These are phyloP conservation scores for Symphodus melops DNA, from an alignment of 2,113 vertebrate species.

Conservation along the genomic window DNA sequence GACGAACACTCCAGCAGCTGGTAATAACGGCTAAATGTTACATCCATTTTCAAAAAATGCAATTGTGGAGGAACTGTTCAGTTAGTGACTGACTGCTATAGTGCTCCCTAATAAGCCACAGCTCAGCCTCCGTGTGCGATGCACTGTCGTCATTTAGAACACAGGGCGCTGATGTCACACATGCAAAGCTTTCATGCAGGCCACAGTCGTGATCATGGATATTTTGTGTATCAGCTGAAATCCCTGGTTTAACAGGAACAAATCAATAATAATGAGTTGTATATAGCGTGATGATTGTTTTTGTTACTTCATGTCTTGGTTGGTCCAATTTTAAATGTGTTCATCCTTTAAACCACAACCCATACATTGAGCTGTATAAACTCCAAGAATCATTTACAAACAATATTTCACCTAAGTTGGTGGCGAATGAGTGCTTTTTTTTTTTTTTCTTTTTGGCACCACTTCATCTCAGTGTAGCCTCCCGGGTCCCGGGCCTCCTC, in stretches of 20 bases:
- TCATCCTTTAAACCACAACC: neutral
- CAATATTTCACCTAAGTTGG: constrained; percentile 25
- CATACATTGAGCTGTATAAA: constrained; percentile 7
- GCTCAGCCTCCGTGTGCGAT: constrained; percentile 27
- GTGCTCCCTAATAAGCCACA: constrained; percentile 42
- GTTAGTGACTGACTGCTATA: constrained; percentile 41
- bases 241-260: no score
- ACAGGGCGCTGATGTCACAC: neutral
- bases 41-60: constrained; percentile 75
- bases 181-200: neutral
- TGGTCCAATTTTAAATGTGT: neutral
- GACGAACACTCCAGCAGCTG: constrained; percentile 84
- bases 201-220: no score
- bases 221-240: no score
- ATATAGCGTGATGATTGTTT: no score
- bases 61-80: constrained; percentile 60
- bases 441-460: constrained; percentile 35
- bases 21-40: constrained; percentile 84
- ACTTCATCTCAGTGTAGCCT: constrained; percentile 58
- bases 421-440: neutral
- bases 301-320: no score
- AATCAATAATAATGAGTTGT: no score
- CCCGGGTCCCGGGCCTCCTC: constrained; percentile 58
- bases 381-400: neutral
- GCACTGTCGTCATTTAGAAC: neutral